Evolutionary conservation across 2,797 vertebrate genomes (phyloP).

Genomic region (Onychomys arenicola): DNA sequence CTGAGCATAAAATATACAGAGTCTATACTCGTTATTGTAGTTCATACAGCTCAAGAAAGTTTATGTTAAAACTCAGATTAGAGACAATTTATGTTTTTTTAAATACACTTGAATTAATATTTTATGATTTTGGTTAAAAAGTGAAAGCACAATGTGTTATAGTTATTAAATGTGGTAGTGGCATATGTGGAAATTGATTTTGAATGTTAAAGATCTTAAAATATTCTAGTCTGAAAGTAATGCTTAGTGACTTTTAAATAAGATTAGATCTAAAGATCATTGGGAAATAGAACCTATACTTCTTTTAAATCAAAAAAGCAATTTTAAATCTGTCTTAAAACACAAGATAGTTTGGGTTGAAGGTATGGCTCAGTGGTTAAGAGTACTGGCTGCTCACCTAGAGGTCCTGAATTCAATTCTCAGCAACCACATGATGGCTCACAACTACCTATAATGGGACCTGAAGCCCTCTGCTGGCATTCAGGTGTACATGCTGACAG

Average conservation of each 20-base stretch:
- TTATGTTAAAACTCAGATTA: neutral
- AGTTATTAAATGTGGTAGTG: neutral
- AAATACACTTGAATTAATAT: neutral
- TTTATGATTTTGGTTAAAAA: constrained; percentile 13
- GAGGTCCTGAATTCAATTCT: neutral
- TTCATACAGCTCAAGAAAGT: neutral
- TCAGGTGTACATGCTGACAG: neutral
- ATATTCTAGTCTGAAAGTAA: constrained; percentile 54
- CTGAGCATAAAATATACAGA: neutral
- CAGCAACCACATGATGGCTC: neutral
- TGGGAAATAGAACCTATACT: neutral
- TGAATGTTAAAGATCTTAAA: neutral
- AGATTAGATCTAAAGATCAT: neutral
- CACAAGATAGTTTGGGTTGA: neutral
- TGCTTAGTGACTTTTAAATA: neutral
- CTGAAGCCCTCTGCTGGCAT: neutral
- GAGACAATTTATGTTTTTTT: constrained; percentile 39
- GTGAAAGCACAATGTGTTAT: neutral
- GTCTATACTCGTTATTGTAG: neutral
- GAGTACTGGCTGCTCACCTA: neutral
- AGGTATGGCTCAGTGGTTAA: neutral
- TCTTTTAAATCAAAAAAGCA: neutral
- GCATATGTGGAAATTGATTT: constrained; percentile 3
- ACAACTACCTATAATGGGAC: neutral
- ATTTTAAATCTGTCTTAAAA: constrained; percentile 40